Evolutionary conservation across 2,797 vertebrate genomes (phyloP).

Genomic region (Vultur gryphus): DNA sequence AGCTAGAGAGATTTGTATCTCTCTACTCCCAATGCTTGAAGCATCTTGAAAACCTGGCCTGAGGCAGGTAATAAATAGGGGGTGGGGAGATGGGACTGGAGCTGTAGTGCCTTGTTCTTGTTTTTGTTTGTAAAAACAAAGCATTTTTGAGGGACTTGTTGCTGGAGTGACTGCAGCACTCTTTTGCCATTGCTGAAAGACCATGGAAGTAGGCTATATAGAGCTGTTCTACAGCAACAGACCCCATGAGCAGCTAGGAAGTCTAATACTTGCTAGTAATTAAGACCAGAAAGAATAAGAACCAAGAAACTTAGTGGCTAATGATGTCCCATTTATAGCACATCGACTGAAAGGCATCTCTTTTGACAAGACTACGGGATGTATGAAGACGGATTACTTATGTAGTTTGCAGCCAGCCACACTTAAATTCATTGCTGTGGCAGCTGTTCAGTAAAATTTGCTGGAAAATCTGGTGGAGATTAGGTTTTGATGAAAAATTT

Average conservation of each 20-base stretch:
- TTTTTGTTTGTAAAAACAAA: not conserved
- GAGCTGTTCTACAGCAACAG: not conserved
- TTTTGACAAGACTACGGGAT: not conserved
- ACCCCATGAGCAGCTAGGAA: not conserved
- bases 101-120: not conserved
- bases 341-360: not conserved
- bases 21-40: not conserved
- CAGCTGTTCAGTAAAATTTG: not conserved
- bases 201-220: rapidly evolving
- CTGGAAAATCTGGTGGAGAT: not conserved
- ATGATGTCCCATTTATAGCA: not conserved
- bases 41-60: not conserved
- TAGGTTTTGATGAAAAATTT: not conserved
- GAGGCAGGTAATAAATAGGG: not conserved
- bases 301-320: not conserved
- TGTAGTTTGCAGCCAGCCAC: not conserved
- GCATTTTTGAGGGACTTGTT: not conserved
- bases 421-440: not conserved
- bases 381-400: not conserved
- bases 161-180: not conserved
- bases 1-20: not conserved
- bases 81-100: not conserved
- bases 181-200: not conserved
- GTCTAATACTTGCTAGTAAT: not conserved
- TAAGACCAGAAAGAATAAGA: not conserved